Percentiles rank a stretch among this genome's conserved stretches.
phyloP scores from a whole-genome alignment of 1,140 invertebrate genomes.

The Drosophila pruinosa region DNA sequence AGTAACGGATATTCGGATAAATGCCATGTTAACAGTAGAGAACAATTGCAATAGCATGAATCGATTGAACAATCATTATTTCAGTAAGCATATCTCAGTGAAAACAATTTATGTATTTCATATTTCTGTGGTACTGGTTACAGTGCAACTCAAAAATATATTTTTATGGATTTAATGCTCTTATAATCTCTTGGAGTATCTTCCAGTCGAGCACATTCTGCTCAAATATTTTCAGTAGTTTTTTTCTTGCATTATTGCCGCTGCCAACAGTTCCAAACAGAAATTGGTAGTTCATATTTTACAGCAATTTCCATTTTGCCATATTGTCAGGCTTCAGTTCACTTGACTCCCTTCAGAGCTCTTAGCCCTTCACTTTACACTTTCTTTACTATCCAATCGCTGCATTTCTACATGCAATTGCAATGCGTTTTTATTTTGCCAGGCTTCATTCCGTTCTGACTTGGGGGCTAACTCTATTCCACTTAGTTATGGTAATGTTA shows the following conservation, averaged over 20 bases:
- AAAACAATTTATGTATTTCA: too few species aligned
- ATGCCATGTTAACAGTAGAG: too few species aligned
- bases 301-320: constrained; percentile 78
- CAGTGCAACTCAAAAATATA: too few species aligned
- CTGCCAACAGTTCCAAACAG: constrained; percentile 65
- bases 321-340: constrained; percentile 55
- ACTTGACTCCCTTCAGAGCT: not conserved
- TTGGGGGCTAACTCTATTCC: not conserved
- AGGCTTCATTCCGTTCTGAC: not conserved
- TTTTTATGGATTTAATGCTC: too few species aligned
- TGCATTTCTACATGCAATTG: constrained; percentile 5
- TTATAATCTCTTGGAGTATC: not conserved
- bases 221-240: not conserved
- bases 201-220: not conserved
- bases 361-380: not conserved
- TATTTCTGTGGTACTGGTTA: too few species aligned
- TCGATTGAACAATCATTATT: too few species aligned
- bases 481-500: not conserved
- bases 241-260: constrained; percentile 22
- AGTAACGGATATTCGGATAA: too few species aligned
- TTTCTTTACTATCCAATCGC: constrained; percentile 10
- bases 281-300: constrained; percentile 81
- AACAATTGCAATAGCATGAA: too few species aligned
- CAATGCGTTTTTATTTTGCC: constrained; percentile 15
- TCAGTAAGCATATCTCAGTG: too few species aligned